Base-by-base conservation (phyloP, 2,888 invertebrate genomes). In the Lobophora halterata region DNA sequence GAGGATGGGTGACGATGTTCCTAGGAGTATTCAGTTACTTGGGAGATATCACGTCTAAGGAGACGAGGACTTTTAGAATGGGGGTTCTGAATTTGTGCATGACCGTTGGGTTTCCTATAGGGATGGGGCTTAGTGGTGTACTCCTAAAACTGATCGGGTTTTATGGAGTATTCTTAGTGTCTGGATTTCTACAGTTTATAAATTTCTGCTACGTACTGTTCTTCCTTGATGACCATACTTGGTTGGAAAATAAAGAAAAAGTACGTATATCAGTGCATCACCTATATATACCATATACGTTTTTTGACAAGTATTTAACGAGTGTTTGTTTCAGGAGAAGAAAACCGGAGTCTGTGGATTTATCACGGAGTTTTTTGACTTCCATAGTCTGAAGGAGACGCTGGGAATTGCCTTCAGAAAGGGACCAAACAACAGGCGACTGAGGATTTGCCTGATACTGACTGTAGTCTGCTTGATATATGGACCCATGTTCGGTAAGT, bases 21-120 rank as follows among this genome's bases (percentile, higher is more conserved):
- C 79, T 90, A 23, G 89, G 89, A 1, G 74, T 90, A 31, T 89
- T 90, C 66, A 90, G 90, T 51, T 91, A 91, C 64, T 72, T 92
- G 21, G 88, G 90, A 4, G 90, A 90, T 28, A 85, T 91, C 3
- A 89, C 91, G 5, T 81, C 85, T 6, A 80, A 76, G 14, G 85
- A 90, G 20, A 85, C 85, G 2, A 87, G 91, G 56, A 92, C 92
- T 0, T 79, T 89, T 33, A 75, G 92, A 29, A 79, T 92, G 43
- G 91, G 91, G 0, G 82, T 91, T 26, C 47, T 85, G 23, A 86
- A 65, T 58, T 60, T 87, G 57, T 85, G 86, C 46, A 79, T 85
- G 80, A 81, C 83, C n/a, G 55, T 85, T 1, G 85, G 86, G n/a
- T 82, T 85, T 48, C 87, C 86, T 3, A 67, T 87, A 16, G 87